A percentile compares a stretch with the other conserved stretches of the same genome.
phyloP scores from a whole-genome alignment of 2,113 vertebrate species.

The Romanogobio albipinnatus region DNA sequence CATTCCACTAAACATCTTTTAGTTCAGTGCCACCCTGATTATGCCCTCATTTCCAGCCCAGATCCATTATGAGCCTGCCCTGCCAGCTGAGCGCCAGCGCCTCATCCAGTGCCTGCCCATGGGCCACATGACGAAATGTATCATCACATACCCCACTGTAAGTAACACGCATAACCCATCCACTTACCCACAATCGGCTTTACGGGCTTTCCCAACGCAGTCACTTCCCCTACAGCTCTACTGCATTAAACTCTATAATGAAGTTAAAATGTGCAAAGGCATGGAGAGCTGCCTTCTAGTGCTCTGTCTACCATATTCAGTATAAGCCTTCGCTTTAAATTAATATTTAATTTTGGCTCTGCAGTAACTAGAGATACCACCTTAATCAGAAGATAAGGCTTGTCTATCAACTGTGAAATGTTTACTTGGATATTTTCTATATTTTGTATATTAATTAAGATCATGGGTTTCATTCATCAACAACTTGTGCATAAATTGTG shows the following conservation, averaged over 20 bases:
- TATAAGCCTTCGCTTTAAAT: not conserved
- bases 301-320: conserved; percentile 14
- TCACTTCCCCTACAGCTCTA: not conserved
- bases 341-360: not conserved
- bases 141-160: conserved; percentile 61
- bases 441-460: not conserved
- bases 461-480: not conserved
- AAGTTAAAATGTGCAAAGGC: conserved; percentile 18
- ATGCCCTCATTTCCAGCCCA: conserved; percentile 48
- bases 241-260: conserved; percentile 14
- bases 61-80: conserved; percentile 54
- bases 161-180: conserved; percentile 44
- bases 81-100: conserved; percentile 50
- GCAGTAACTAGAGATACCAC: not conserved
- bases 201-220: not conserved
- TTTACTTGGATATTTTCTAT: not conserved
- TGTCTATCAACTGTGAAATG: not conserved
- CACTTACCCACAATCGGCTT: not conserved
- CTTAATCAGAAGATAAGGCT: not conserved
- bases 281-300: not conserved
- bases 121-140: conserved; percentile 62
- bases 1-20: not conserved
- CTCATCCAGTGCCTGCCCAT: conserved; percentile 53
- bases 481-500: not conserved
- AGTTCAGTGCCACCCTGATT: not conserved